Conservation (phyloP, 2,888 invertebrate genomes). For the Sturmia bella region DNA sequence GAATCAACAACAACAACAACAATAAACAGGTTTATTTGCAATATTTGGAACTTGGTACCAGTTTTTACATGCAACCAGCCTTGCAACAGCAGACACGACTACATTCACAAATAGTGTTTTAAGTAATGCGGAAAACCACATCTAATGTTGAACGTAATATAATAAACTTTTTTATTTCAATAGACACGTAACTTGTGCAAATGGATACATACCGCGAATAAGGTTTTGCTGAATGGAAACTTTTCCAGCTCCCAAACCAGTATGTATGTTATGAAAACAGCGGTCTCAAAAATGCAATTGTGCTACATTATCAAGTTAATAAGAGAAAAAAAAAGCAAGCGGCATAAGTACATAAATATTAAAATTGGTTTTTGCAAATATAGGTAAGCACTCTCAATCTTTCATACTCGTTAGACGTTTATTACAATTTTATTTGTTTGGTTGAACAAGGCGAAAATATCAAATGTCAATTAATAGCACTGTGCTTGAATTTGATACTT, state of each 20-base stretch:
- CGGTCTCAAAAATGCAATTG: constrained; percentile 12
- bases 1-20: constrained; percentile 43
- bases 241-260: constrained; percentile 33
- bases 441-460: too few species aligned
- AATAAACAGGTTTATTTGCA: constrained; percentile 57
- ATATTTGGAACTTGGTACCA: constrained; percentile 59
- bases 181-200: constrained; percentile 44
- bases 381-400: too few species aligned
- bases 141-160: constrained; percentile 59
- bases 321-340: not conserved
- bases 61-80: constrained; percentile 59
- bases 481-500: too few species aligned
- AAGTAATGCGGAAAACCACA: constrained; percentile 66
- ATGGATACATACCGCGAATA: constrained; percentile 15
- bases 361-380: not conserved
- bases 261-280: constrained; percentile 32
- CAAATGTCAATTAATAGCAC: too few species aligned
- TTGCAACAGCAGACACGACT: constrained; percentile 47
- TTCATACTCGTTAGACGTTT: too few species aligned
- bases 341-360: not conserved
- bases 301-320: constrained; percentile 27
- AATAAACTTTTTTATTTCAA: constrained; percentile 33
- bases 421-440: too few species aligned
- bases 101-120: constrained; percentile 31
- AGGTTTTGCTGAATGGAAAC: constrained; percentile 34